Evolutionary conservation across 2,113 vertebrate species (phyloP), one percentile per base, ranked within the genome.

Genomic region (Archocentrus centrarchus): DNA sequence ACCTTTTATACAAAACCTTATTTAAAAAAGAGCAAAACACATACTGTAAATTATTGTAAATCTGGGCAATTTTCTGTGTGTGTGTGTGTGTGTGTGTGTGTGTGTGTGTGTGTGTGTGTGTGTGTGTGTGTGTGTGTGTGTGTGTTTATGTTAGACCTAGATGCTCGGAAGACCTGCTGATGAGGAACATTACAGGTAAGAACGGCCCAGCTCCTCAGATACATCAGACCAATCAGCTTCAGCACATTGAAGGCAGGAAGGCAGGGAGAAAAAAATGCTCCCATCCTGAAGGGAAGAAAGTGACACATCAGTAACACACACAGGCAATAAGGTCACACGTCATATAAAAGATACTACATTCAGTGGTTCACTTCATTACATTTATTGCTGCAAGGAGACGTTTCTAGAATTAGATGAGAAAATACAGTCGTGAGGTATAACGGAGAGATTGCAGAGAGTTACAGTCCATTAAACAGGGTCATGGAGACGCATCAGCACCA

Each of bases 121-220:
- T 39, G 30, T 22, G 14, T 32, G 63, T 77, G 57, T 24, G 30
- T 30, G 59, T 81, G 79, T 58, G 58, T 44, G 88, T 39, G 24
- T n/a, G 13, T 53, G 66, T 79, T 39, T 30, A 22, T 37, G 44
- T 79, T 95, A 90, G 47, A 99, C 98, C 98, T 98, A 88, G 98
- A 99, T 24, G 98, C 98, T 84, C 97, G 94, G 93, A 99, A 99
- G 35, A 99, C 97, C 86, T 99, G 98, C 93, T 99, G 98, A 84
- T 99, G 98, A 1, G 98, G 98, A 3, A 98, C 98, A 4, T 99
- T 99, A 83, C 98, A 99, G 0, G 98, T 99, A 87, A 99, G 95
- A 78, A 99, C 98, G 0, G 98, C 98, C 98, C 98, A 99, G 93
- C 98, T 99, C 87, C 98, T 95, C 91, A 99, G 95, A 92, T 99